A percentile compares a stretch with the other conserved stretches of the same genome.
These are phyloP conservation scores for Glyphotaelius pellucidus DNA, from an alignment of 2,888 invertebrate species.

Conservation along the genomic window DNA sequence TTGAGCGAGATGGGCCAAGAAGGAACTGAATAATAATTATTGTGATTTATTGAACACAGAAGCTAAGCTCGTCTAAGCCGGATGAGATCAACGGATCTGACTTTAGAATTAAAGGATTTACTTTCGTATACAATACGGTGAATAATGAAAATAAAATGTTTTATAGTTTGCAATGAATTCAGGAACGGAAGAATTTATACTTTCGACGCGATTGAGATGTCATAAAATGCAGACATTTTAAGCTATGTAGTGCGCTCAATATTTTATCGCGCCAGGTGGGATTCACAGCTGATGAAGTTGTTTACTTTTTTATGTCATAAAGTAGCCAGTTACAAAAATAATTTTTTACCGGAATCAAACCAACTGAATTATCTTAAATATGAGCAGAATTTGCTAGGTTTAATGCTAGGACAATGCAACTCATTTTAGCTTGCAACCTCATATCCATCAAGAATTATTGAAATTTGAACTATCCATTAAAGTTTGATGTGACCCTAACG, in stretches of 20 bases:
- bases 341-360: background rate
- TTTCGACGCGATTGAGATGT: background rate
- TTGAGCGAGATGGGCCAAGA: constrained; percentile 51
- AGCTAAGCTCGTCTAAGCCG: background rate
- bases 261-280: background rate
- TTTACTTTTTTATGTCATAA: background rate
- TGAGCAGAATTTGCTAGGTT: background rate
- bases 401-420: background rate
- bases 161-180: background rate
- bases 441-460: background rate
- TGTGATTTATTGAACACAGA: constrained; percentile 38
- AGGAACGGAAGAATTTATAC: background rate
- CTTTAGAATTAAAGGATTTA: background rate
- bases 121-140: background rate
- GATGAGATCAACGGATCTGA: background rate
- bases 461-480: background rate
- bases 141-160: background rate
- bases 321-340: background rate
- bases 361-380: background rate
- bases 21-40: constrained; percentile 34
- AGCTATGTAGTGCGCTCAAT: background rate
- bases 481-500: background rate
- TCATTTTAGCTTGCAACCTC: background rate
- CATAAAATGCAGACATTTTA: background rate
- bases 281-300: background rate